Evolutionary conservation across 2,888 invertebrate genomes (phyloP), one percentile per base, ranked within the genome.

Genomic region (Mythimna loreyi): DNA sequence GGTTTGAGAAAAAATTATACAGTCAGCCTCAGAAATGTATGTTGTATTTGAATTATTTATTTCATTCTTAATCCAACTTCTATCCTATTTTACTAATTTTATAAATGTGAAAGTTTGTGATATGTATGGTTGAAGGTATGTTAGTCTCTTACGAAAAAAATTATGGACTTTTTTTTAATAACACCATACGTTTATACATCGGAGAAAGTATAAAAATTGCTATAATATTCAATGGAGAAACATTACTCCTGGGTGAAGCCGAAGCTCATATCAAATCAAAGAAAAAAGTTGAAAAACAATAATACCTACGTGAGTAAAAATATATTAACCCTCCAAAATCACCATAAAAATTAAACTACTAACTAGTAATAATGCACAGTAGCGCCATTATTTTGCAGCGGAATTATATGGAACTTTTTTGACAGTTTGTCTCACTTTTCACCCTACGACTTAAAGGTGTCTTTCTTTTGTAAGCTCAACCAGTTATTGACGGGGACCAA

Each of bases 1-100:
- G 30, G 56, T 79, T 61, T 21, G 9, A 57, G 30, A 64, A 61
- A 11, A 50, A 33, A 33, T 16, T 25, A 25, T 4, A 25, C 23
- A 3, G 43, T 45, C 43, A n/a, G 23, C 23, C 1, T 21, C 21
- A 11, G 7, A 21, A 55, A 25, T n/a, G 9, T 1, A 6, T 11
- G 5, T 7, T 9, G 3, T 40, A 43, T 70, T 23, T 21, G 7
- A 16, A n/a, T 30, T 4, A 11, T 30, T 30, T 9, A 30, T 70
- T 56, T 40, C 47, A n/a, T n/a, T n/a, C 8, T 30, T 13, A 7
- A 25, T 21, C 25, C 13, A 23, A 40, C 45, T 0, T 16, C 1
- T 3, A 8, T 23, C 1, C 19, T 45, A 45, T n/a, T n/a, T n/a
- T 7, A 40, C 5, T 19, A 16, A 40, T 40, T 16, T 40, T 16